These are phyloP conservation scores for Parapristionchus giblindavisi DNA, from an alignment of 2,888 invertebrate species.

Conservation along the genomic window DNA sequence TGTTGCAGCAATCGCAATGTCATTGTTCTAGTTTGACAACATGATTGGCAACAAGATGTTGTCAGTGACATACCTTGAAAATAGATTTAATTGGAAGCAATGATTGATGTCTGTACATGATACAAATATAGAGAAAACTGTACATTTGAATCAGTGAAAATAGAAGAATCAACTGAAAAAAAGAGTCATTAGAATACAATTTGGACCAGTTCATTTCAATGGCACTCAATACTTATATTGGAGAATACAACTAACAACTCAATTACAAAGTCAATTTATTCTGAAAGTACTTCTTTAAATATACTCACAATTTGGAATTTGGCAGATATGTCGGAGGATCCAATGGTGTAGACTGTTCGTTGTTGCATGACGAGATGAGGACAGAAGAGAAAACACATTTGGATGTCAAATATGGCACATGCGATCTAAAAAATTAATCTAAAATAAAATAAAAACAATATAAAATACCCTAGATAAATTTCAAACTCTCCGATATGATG, in stretches of 20 bases:
- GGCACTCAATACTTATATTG: too few species aligned
- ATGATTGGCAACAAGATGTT: neutral
- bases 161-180: neutral
- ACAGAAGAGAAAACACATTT: constrained; percentile 19
- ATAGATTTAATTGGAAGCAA: constrained; percentile 9
- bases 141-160: constrained; percentile 25
- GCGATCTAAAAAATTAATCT: constrained; percentile 5
- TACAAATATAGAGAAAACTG: constrained; percentile 23
- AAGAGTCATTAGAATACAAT: neutral
- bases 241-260: too few species aligned
- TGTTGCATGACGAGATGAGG: constrained; percentile 8
- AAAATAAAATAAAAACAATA: too few species aligned
- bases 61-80: neutral
- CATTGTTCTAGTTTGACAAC: too few species aligned
- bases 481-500: too few species aligned
- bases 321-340: neutral
- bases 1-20: too few species aligned
- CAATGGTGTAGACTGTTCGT: neutral
- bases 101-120: constrained; percentile 20
- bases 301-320: constrained; percentile 13
- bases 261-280: neutral
- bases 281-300: too few species aligned
- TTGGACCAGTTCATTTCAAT: neutral
- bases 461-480: too few species aligned
- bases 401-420: constrained; percentile 13